Base-by-base conservation (phyloP, 2,797 vertebrate genomes). In the Centropyge bicolor region DNA sequence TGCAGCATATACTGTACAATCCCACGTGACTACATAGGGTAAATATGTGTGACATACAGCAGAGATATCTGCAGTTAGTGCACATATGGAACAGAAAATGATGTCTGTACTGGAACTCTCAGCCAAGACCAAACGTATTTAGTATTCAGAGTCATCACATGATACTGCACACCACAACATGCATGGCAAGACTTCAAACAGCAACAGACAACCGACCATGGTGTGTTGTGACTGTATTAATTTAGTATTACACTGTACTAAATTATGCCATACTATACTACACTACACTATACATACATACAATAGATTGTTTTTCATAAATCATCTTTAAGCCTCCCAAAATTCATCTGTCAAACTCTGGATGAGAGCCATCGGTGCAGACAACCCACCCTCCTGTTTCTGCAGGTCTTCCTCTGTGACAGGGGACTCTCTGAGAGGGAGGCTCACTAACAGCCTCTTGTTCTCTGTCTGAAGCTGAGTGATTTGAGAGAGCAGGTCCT, bases 401-500 rank as follows among this genome's bases (percentile, higher is more conserved):
- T 96, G 95, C 81, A 94, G 93, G 78, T 97, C 96, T 81, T 97
- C 96, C 89, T 97, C 96, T 0, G 94, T 92, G 85, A 83, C 6
- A 62, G 94, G 94, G 27, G 89, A 60, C 38, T 97, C 96, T 89
- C 93, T 96, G 83, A 95, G 93, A 45, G 97, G 94, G 35, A 97
- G 94, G 79, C 95, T 97, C 86, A 92, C 94, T 63, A 95, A 83
- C 68, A 98, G 94, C 87, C 94, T 96, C 86, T 97, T 97, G 91
- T 98, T 98, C 84, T 99, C 97, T 17, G 95, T 92, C 90, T 98
- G 97, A 70, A 98, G 96, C 92, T 96, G 96, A 17, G 95, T 91
- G 48, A 98, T 97, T 87, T 98, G 97, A 41, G 96, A 95, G 17
- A 97, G 94, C 51, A 98, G 95, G 67, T 98, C 96, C 91, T 98